Conservation (phyloP, 2,797 vertebrate genomes). For the Jordanella pulchra region DNA sequence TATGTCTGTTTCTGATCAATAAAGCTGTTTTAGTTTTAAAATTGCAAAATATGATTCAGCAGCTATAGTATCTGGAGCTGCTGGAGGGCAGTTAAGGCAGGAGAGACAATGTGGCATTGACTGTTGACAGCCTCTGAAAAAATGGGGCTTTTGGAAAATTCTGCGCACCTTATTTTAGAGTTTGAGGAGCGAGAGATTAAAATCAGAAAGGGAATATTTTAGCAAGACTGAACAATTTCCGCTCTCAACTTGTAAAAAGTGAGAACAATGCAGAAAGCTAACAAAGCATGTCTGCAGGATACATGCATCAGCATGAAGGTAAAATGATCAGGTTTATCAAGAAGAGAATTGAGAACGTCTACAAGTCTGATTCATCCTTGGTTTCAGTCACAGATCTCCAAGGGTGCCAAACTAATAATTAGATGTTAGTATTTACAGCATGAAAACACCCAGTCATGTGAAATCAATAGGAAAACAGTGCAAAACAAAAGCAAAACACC, state of each 20-base stretch:
- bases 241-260: not conserved
- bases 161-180: conserved; percentile 33
- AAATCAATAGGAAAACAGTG: too few relatives aligned
- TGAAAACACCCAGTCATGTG: too few relatives aligned
- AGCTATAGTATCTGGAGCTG: not conserved
- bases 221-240: conserved; percentile 44
- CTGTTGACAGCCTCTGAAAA: conserved; percentile 15
- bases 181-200: conserved; percentile 42
- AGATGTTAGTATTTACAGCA: too few relatives aligned
- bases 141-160: conserved; percentile 14
- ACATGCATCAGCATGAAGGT: not conserved
- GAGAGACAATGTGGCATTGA: not conserved
- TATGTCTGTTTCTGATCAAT: conserved; percentile 6
- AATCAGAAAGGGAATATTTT: conserved; percentile 20
- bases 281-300: too few relatives aligned
- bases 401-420: not conserved
- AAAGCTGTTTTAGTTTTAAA: conserved; percentile 39
- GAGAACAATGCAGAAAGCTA: not conserved
- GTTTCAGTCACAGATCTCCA: not conserved
- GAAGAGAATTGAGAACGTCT: not conserved
- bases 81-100: not conserved
- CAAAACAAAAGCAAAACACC: too few relatives aligned
- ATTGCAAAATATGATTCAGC: conserved; percentile 11
- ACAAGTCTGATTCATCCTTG: too few relatives aligned
- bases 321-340: not conserved